Conservation (phyloP, 2,888 invertebrate species). For the Carcina quercana region DNA sequence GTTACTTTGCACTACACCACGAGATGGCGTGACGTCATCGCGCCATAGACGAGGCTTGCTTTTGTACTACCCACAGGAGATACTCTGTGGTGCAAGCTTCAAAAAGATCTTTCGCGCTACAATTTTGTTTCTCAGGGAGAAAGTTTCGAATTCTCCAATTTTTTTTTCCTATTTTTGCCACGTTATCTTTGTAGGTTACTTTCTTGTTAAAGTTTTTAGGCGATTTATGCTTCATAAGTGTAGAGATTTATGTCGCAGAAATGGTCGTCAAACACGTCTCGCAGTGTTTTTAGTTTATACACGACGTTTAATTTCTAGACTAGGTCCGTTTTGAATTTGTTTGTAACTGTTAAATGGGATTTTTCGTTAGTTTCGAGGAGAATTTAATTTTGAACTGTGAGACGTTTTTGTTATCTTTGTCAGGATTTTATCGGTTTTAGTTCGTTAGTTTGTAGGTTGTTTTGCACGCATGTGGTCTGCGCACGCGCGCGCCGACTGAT, state of each 20-base stretch:
- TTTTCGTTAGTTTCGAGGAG: slow-evolving; percentile 48
- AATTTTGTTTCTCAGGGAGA: slow-evolving; percentile 34
- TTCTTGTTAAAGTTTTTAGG: slow-evolving; percentile 30
- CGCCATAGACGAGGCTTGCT: too few relatives aligned
- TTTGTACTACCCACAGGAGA: too few relatives aligned
- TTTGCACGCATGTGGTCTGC: slow-evolving; percentile 46
- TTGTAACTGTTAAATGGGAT: slow-evolving; percentile 35
- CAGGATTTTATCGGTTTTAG: slow-evolving; percentile 25
- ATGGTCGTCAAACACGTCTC: slow-evolving; percentile 33
- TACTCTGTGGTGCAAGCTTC: too few relatives aligned
- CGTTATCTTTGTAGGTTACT: slow-evolving; percentile 18
- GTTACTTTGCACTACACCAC: slow-evolving; percentile 32
- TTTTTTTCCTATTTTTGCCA: slow-evolving; percentile 21
- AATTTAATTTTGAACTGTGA: slow-evolving; percentile 43
- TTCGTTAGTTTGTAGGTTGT: slow-evolving; percentile 58
- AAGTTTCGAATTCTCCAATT: slow-evolving; percentile 35
- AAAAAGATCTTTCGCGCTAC: too few relatives aligned
- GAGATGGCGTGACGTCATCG: slow-evolving; percentile 19
- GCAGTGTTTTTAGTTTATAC: slow-evolving; percentile 40
- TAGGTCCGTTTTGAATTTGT: slow-evolving; percentile 23
- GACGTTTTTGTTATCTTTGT: slow-evolving; percentile 15
- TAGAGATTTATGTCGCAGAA: slow-evolving; percentile 6
- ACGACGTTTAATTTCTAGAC: slow-evolving; percentile 27
- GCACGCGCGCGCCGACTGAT: slow-evolving; percentile 27
- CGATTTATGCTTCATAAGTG: slow-evolving; percentile 9